Percentiles rank a stretch among this genome's conserved stretches.
phyloP scores from a whole-genome alignment of 1,140 invertebrate species.

The Augochlora pura region DNA sequence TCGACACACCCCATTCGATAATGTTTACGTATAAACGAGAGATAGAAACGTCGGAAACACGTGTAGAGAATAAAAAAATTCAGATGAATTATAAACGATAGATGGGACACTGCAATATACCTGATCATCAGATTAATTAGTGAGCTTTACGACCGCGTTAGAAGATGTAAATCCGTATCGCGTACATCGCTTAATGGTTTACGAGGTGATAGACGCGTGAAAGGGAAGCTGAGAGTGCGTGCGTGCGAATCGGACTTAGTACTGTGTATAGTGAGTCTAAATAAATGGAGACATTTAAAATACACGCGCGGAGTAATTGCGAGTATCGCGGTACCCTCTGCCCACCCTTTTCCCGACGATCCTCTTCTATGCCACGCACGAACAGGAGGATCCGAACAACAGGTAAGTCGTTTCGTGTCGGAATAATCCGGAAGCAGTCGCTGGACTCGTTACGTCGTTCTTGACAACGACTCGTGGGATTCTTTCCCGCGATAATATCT shows the following conservation, averaged over 20 bases:
- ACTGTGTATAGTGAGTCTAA: conserved; percentile 76
- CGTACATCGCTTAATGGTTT: conserved; percentile 52
- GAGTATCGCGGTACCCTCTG: neutral
- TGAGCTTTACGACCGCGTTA: conserved; percentile 74
- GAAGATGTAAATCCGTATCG: conserved; percentile 71
- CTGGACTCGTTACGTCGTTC: neutral
- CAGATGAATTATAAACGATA: conserved; percentile 70
- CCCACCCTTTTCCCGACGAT: neutral
- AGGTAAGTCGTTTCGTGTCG: neutral
- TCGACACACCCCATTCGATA: conserved; percentile 28
- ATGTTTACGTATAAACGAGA: conserved; percentile 64
- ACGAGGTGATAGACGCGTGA: conserved; percentile 54
- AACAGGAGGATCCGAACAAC: neutral
- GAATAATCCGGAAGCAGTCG: too few relatives aligned
- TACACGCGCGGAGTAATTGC: conserved; percentile 21
- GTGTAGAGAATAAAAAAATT: conserved; percentile 57
- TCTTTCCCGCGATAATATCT: neutral
- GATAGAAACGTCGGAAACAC: conserved; percentile 66
- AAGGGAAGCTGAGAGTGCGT: conserved; percentile 58
- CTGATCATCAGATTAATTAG: conserved; percentile 78
- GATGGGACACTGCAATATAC: conserved; percentile 80
- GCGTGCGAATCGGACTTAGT: conserved; percentile 68
- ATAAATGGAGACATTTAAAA: conserved; percentile 77
- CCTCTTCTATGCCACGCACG: neutral
- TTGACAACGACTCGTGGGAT: neutral